phyloP scores from a whole-genome alignment of 2,888 invertebrate genomes.

The Eustalomyia histrio region DNA sequence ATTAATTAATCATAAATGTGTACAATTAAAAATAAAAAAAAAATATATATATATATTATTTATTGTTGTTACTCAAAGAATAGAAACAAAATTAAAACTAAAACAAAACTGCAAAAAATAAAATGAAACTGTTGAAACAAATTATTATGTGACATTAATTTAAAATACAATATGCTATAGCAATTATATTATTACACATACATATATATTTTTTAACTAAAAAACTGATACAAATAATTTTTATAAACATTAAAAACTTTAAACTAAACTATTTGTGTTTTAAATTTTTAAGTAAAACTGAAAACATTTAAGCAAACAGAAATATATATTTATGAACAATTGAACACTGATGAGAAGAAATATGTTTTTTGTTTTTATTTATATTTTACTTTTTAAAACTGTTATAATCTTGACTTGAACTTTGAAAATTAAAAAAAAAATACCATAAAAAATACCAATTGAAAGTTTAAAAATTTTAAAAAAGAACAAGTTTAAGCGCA shows the following conservation, averaged over 20 bases:
- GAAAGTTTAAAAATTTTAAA: too few species aligned
- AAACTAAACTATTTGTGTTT: constrained; percentile 17
- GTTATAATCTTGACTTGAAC: too few species aligned
- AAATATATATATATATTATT: constrained; percentile 33
- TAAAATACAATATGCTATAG: neutral
- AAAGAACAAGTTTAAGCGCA: too few species aligned
- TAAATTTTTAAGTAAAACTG: constrained; percentile 16
- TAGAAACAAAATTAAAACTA: constrained; percentile 16
- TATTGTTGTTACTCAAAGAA: constrained; percentile 54
- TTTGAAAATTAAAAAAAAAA: too few species aligned
- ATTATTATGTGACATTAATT: constrained; percentile 25
- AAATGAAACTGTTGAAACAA: constrained; percentile 7
- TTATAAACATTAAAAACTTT: constrained; percentile 7
- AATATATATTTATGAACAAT: constrained; percentile 19
- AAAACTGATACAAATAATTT: neutral
- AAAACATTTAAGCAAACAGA: constrained; percentile 2
- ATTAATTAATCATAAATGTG: constrained; percentile 38
- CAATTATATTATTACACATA: neutral
- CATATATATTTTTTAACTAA: constrained; percentile 15
- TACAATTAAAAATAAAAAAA: constrained; percentile 40
- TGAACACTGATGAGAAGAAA: constrained; percentile 20
- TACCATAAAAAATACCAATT: too few species aligned
- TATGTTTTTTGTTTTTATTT: constrained; percentile 6
- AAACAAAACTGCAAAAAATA: neutral
- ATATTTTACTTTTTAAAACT: too few species aligned